Percentiles rank a stretch among this genome's conserved stretches.
Evolutionary conservation across 2,888 invertebrate genomes (phyloP).

Genomic region (Oasisia sp.): DNA sequence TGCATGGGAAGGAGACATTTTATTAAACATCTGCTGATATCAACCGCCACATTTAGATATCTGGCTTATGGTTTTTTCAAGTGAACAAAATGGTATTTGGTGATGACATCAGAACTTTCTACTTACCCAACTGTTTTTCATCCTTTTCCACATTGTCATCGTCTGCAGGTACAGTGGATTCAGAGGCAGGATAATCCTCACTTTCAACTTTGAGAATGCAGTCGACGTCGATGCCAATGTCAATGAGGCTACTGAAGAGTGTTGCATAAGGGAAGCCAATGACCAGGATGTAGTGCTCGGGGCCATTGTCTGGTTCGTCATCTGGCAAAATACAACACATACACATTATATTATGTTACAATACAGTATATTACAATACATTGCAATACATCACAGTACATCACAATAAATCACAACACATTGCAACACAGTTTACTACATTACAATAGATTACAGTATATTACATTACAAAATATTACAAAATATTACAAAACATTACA

Average conservation of each 20-base stretch:
- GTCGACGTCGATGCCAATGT: constrained; percentile 57
- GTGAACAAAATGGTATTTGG: neutral
- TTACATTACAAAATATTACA: too few species aligned
- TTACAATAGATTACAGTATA: too few species aligned
- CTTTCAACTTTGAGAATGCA: constrained; percentile 47
- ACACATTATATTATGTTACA: too few species aligned
- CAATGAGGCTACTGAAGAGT: constrained; percentile 54
- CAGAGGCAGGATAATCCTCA: constrained; percentile 51
- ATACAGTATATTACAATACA: too few species aligned
- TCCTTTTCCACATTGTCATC: constrained; percentile 48
- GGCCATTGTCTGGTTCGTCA: constrained; percentile 66
- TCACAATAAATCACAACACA: too few species aligned
- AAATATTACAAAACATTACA: too few species aligned
- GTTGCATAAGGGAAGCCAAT: constrained; percentile 60
- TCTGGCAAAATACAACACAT: constrained; percentile 47
- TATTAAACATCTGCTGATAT: too few species aligned
- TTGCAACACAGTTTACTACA: too few species aligned
- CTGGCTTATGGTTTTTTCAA: neutral
- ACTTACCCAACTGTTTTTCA: constrained; percentile 54
- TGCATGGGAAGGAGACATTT: neutral
- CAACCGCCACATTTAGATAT: neutral
- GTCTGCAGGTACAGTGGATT: constrained; percentile 25
- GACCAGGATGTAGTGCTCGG: constrained; percentile 61
- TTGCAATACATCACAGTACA: too few species aligned
- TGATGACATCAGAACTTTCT: neutral